Evolutionary conservation across 2,797 vertebrate species (phyloP), one percentile per base, ranked within the genome.

Genomic region (Pseudochromis fuscus): DNA sequence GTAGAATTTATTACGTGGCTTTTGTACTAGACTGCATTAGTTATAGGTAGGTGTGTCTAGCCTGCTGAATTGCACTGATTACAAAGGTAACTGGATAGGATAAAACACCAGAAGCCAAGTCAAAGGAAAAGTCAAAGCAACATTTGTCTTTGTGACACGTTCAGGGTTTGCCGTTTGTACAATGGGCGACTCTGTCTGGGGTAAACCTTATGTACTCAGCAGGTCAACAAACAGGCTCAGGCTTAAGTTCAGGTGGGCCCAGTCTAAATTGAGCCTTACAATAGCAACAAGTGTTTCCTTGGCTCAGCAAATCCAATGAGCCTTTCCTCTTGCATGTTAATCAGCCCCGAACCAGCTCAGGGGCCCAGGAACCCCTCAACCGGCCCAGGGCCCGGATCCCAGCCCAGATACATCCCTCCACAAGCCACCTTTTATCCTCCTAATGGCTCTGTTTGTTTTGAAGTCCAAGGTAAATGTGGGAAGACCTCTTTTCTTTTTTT

Each of bases 251-350:
- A 89, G 83, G 69, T 87, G 73, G 82, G 70, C 55, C 71, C n/a
- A 53, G 79, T 83, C 84, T 87, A 89, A 90, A 90, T 88, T 84
- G 61, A 72, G 64, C 33, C 77, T 77, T 66, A 89, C 77, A 93
- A 88, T 87, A 87, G 78, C 85, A 83, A 84, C 84, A 84, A 94
- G 89, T 90, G 89, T 92, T 92, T 88, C 51, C 79, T 88, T 85
- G 87, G 83, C 82, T 75, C 81, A 74, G 88, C 72, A 92, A 89
- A 88, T 84, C 82, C 67, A 65, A 25, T 1, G 1, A 79, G 58
- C 10, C 58, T 56, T 79, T 84, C 83, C 81, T 79, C 78, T 64
- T 85, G 94, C 91, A 94, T 95, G 89, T 93, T 81, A 94, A 95
- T 94, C 77, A 89, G 89, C 72, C 85, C 62, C 55, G 63, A 83